phyloP scores from a whole-genome alignment of 2,797 vertebrate species.

The Zenarchopterus dispar region DNA sequence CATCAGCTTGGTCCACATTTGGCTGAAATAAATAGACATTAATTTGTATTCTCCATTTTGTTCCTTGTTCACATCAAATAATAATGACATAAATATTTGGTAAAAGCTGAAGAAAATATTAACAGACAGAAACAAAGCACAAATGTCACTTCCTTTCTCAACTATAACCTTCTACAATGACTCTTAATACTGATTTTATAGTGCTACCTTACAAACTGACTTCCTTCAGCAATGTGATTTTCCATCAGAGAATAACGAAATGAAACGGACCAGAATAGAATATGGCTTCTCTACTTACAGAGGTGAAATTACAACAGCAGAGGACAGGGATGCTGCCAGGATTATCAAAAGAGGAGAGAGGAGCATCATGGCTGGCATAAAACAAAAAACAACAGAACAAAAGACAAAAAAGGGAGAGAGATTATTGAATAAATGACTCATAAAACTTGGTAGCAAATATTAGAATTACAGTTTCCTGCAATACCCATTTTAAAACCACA shows the following conservation, averaged over 20 bases:
- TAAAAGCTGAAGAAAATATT: neutral
- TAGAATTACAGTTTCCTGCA: neutral
- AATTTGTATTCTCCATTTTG: neutral
- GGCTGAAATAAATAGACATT: slow-evolving; percentile 61
- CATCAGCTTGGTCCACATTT: slow-evolving; percentile 81
- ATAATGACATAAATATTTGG: neutral
- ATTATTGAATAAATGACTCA: neutral
- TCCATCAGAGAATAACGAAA: no score
- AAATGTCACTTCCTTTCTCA: no score
- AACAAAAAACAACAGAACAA: slow-evolving; percentile 6
- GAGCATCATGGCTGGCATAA: slow-evolving; percentile 62
- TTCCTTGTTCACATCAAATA: neutral
- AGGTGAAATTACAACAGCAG: slow-evolving; percentile 43
- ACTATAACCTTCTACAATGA: no score
- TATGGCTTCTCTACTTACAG: slow-evolving; percentile 54
- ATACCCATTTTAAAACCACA: slow-evolving; percentile 3
- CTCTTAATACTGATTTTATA: no score
- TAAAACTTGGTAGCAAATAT: neutral
- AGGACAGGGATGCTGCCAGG: slow-evolving; percentile 53
- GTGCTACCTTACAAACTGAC: no score
- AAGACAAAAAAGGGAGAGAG: neutral
- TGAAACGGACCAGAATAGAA: neutral
- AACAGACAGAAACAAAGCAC: neutral
- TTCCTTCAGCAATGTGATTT: no score
- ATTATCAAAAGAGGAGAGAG: slow-evolving; percentile 39